These are phyloP conservation scores for Paracentrotus lividus DNA, from an alignment of 53 echinoderm and acorn worm genomes.

Conservation along the genomic window DNA sequence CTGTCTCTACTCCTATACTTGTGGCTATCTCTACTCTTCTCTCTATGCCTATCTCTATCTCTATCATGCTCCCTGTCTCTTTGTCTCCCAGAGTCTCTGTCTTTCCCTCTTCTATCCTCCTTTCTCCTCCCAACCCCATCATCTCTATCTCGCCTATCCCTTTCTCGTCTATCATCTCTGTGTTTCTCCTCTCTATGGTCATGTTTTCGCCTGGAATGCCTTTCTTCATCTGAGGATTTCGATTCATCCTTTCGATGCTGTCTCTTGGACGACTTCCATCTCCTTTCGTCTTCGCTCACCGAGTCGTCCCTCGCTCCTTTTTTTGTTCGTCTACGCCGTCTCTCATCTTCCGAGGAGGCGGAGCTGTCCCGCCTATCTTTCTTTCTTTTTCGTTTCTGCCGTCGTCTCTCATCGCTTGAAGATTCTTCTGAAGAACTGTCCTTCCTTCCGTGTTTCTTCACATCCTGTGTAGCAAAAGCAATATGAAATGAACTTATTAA, in stretches of 20 bases:
- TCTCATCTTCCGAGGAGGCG: not conserved
- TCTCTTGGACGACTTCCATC: not conserved
- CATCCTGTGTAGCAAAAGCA: not conserved
- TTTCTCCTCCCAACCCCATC: not conserved
- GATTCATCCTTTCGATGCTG: not conserved
- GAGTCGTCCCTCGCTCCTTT: constrained; percentile 1
- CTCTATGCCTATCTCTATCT: constrained; percentile 51
- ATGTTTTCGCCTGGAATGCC: constrained; percentile 29
- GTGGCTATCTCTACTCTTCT: constrained; percentile 29
- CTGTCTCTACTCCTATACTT: constrained; percentile 45
- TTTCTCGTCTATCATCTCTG: constrained; percentile 18
- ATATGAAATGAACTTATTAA: not conserved
- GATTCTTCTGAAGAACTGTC: constrained; percentile 37
- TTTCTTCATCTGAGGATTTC: constrained; percentile 38
- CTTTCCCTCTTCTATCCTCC: not conserved
- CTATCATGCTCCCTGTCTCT: constrained; percentile 24
- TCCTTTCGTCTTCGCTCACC: not conserved
- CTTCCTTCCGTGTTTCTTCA: not conserved
- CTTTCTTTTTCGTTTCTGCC: constrained; percentile 7
- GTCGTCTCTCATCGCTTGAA: not conserved
- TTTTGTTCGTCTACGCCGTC: not conserved
- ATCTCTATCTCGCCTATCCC: constrained; percentile 15
- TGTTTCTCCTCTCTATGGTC: not conserved
- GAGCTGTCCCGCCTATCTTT: constrained; percentile 41
- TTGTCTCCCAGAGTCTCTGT: constrained; percentile 46